Conservation (phyloP, 2,113 vertebrate species). For the Platichthys stellatus region DNA sequence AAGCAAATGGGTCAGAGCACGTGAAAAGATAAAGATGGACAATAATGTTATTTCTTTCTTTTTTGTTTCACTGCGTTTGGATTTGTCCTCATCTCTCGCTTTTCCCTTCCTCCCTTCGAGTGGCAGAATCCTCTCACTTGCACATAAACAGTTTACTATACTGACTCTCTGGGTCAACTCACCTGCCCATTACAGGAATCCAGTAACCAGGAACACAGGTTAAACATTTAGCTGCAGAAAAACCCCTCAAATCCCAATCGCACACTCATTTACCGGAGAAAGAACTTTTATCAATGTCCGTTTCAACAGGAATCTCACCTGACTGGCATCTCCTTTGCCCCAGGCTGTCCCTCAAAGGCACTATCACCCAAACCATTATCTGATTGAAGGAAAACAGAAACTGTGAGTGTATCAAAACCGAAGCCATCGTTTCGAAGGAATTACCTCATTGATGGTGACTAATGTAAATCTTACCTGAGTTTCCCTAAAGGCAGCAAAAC, state of each 20-base stretch:
- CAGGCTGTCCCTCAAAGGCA: not conserved
- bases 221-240: not conserved
- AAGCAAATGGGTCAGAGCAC: not conserved
- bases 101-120: not conserved
- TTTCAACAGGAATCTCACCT: not conserved
- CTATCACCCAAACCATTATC: not conserved
- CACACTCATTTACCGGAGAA: not conserved
- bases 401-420: not conserved
- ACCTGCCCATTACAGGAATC: not conserved
- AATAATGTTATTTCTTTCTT: too few relatives aligned
- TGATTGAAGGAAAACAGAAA: not conserved
- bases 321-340: not conserved
- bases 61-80: too few relatives aligned
- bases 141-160: not conserved
- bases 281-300: not conserved
- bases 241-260: too few relatives aligned
- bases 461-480: not conserved
- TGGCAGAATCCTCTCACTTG: not conserved
- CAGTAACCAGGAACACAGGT: not conserved
- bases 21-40: not conserved
- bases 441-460: slow-evolving; percentile 14
- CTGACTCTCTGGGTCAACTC: not conserved
- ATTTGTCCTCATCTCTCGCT: too few relatives aligned
- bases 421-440: slow-evolving; percentile 26
- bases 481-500: not conserved